These are phyloP conservation scores for Nymphalis polychloros DNA, from an alignment of 2,888 invertebrate species.

Conservation along the genomic window DNA sequence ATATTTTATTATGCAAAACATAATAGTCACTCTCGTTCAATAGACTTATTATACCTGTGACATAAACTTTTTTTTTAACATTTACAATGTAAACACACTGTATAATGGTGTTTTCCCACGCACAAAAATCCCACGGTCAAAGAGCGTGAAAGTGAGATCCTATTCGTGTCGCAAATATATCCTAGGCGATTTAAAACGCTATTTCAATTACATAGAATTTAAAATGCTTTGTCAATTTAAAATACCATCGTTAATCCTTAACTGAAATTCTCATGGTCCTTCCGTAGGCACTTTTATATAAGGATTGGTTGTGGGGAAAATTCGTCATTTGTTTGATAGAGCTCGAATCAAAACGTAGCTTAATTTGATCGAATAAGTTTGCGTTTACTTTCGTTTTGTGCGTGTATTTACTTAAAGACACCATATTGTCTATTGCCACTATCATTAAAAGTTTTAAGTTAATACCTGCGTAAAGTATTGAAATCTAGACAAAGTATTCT, in stretches of 20 bases:
- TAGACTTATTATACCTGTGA: neutral
- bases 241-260: slow-evolving; percentile 25
- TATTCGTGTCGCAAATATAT: slow-evolving; percentile 23
- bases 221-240: neutral
- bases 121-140: slow-evolving; percentile 40
- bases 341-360: neutral
- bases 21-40: too few relatives aligned
- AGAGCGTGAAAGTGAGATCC: slow-evolving; percentile 45
- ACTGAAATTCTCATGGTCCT: slow-evolving; percentile 24
- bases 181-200: slow-evolving; percentile 22
- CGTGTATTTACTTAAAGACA: too few relatives aligned
- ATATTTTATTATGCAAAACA: too few relatives aligned
- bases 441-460: too few relatives aligned
- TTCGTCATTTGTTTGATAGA: slow-evolving; percentile 17
- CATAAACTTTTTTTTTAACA: neutral
- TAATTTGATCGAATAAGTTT: neutral
- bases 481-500: too few relatives aligned
- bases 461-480: too few relatives aligned
- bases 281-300: slow-evolving; percentile 23
- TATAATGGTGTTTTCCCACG: slow-evolving; percentile 34
- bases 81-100: slow-evolving; percentile 6
- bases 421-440: too few relatives aligned
- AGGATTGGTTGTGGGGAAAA: slow-evolving; percentile 18
- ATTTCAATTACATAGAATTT: neutral
- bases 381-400: neutral